phyloP scores from a whole-genome alignment of 2,797 vertebrate species.

The Peromyscus eremicus region DNA sequence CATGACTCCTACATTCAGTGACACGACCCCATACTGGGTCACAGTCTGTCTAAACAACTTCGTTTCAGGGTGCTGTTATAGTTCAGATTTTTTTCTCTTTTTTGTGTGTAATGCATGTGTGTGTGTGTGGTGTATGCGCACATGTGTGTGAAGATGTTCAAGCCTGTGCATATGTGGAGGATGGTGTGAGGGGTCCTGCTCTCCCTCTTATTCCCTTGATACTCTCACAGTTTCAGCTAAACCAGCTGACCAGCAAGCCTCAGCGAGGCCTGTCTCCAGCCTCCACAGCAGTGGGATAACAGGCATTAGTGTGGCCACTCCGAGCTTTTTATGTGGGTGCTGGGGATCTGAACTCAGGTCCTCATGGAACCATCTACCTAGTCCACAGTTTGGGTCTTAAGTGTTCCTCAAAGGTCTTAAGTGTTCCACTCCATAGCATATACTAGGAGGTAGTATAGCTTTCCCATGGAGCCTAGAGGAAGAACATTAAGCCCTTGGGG shows the following conservation, averaged over 20 bases:
- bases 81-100: background rate
- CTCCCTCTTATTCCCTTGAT: background rate
- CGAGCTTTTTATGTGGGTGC: background rate
- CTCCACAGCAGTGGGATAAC: background rate
- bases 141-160: background rate
- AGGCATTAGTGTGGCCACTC: background rate
- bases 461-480: background rate
- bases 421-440: background rate
- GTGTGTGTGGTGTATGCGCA: background rate
- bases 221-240: background rate
- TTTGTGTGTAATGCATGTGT: background rate
- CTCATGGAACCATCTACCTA: background rate
- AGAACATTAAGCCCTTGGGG: background rate
- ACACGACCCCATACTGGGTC: background rate
- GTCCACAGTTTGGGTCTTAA: background rate
- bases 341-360: background rate
- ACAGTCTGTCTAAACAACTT: background rate
- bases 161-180: background rate
- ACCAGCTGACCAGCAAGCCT: background rate
- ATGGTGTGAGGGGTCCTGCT: background rate
- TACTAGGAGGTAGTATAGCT: background rate
- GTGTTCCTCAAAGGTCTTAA: background rate
- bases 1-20: background rate
- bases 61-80: background rate
- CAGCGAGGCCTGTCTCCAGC: background rate